Base-by-base conservation (phyloP, 1,140 invertebrate species). In the Drosophila mayri region DNA sequence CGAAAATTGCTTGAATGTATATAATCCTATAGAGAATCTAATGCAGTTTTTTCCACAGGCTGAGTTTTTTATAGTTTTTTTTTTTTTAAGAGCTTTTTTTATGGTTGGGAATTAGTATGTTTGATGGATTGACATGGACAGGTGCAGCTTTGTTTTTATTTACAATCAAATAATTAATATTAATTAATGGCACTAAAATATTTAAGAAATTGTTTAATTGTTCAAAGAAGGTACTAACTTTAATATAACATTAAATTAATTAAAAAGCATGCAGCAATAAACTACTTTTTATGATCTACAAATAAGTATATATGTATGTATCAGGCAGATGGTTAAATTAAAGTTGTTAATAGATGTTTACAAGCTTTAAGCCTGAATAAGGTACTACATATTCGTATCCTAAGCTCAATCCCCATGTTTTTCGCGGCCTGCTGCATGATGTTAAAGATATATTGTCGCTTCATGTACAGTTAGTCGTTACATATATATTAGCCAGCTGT, bases 371-470 rank as follows among this genome's bases (percentile, higher is more conserved):
- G 5, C 25, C 4, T 30, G 7, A 12, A 18, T n/a, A 11, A 32
- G 68, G 65, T 71, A 72, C 37, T n/a, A 11, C 10, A 14, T 5
- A 28, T 40, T 72, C 68, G 66, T 22, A 8, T 35, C 18, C 9
- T 22, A 3, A 14, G 4, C 12, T 9, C 5, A 43, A 44, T 4
- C 8, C 0, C 12, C 12, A 6, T 3, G 32, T n/a, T 49, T 59
- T 41, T 47, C 28, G 43, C 41, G 62, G 40, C 49, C 16, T 37
- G 63, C 49, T 30, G 28, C 35, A 72, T 76, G 79, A 79, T 87
- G 78, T 59, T 66, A 68, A 84, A 84, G 80, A 88, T 90, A 90
- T 84, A 90, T 90, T 84, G 84, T 88, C 84, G 80, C 85, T 84
- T 90, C 85, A 68, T 74, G 85, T 90, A 88, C 84, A 84, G 84